These are phyloP conservation scores for Hippocampus abdominalis DNA, from an alignment of 2,113 vertebrate genomes.

Conservation along the genomic window DNA sequence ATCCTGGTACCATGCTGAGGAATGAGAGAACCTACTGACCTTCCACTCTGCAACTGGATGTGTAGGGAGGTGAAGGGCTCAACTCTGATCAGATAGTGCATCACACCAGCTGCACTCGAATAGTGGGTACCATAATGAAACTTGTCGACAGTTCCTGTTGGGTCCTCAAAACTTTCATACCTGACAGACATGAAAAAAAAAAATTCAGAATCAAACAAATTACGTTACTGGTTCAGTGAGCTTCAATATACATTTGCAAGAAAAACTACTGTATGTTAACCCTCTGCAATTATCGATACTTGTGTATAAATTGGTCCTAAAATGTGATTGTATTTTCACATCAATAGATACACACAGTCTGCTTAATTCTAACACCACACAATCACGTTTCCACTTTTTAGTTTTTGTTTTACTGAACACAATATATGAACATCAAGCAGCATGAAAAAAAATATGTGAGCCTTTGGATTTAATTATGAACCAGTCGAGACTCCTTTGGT, in stretches of 20 bases:
- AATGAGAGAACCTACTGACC: slow-evolving; percentile 62
- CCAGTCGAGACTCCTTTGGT: no score
- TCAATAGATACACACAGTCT: no score
- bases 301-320: no score
- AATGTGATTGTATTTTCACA: no score
- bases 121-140: slow-evolving; percentile 98
- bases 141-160: slow-evolving; percentile 88
- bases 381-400: no score
- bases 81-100: slow-evolving; percentile 93
- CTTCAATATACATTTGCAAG: background rate
- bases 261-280: no score
- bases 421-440: no score
- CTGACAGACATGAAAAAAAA: slow-evolving; percentile 50
- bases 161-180: slow-evolving; percentile 96
- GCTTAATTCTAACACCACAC: no score
- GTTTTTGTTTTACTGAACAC: no score
- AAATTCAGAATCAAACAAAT: background rate
- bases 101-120: slow-evolving; percentile 94
- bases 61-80: slow-evolving; percentile 96
- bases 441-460: no score
- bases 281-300: no score
- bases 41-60: slow-evolving; percentile 95
- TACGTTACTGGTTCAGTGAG: background rate
- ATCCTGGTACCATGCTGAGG: background rate
- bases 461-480: no score